phyloP scores from a whole-genome alignment of 2,888 invertebrate species.

The Ischnus inquisitorius region DNA sequence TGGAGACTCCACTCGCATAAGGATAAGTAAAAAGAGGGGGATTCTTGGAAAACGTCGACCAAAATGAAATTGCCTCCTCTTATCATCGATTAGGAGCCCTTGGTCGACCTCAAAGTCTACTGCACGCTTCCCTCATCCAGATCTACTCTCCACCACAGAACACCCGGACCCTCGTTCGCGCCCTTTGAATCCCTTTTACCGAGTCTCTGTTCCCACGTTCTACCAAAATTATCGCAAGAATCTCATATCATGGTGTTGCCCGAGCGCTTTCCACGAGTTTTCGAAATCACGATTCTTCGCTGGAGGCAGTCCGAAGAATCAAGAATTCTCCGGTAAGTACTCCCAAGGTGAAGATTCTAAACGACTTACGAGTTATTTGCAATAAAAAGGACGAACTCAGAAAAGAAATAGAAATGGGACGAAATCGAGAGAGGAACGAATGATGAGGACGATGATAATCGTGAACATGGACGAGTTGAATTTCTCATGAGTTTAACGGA shows the following conservation, averaged over 20 bases:
- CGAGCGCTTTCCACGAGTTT: slow-evolving; percentile 8
- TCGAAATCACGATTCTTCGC: slow-evolving; percentile 11
- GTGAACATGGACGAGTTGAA: slow-evolving; percentile 45
- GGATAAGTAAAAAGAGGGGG: slow-evolving; percentile 39
- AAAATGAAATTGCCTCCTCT: slow-evolving; percentile 61
- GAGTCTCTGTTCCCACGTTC: not conserved
- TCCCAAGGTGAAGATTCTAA: slow-evolving; percentile 61
- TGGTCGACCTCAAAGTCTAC: slow-evolving; percentile 46
- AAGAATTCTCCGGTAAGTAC: slow-evolving; percentile 11
- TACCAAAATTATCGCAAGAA: not conserved
- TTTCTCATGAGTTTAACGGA: not conserved
- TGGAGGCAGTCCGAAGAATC: not conserved
- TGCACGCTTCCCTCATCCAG: not conserved
- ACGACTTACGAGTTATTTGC: slow-evolving; percentile 70
- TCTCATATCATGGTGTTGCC: not conserved
- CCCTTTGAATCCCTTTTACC: slow-evolving; percentile 43
- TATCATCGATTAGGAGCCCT: slow-evolving; percentile 57
- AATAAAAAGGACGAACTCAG: slow-evolving; percentile 23
- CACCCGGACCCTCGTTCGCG: slow-evolving; percentile 32
- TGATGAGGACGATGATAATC: not conserved
- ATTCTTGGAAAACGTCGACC: slow-evolving; percentile 30
- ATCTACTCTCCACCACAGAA: slow-evolving; percentile 31
- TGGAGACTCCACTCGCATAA: slow-evolving; percentile 23
- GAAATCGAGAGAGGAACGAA: slow-evolving; percentile 7
- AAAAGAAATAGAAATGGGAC: slow-evolving; percentile 8